phyloP scores from a whole-genome alignment of 2,113 vertebrate species.

The Myiopsitta monachus region DNA sequence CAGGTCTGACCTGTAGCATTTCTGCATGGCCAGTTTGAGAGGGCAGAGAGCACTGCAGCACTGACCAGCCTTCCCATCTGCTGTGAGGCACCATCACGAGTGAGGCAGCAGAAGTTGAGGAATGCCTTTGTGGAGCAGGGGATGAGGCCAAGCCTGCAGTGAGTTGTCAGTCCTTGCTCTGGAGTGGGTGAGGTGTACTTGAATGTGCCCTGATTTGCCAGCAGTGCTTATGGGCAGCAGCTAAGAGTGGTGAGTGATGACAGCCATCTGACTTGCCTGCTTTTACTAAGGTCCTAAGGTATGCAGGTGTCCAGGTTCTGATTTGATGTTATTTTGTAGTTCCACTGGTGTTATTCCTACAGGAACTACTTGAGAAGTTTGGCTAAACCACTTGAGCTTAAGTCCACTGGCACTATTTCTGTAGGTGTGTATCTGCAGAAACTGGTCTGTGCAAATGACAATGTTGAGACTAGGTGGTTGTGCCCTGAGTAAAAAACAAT shows the following conservation, averaged over 20 bases:
- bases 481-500: not conserved
- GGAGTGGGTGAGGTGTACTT: not conserved
- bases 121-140: not conserved
- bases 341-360: not conserved
- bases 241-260: not conserved
- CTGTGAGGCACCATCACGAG: not conserved
- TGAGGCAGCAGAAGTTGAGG: not conserved
- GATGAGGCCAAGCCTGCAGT: not conserved
- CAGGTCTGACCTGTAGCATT: not conserved
- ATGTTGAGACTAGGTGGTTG: rapidly evolving
- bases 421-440: not conserved
- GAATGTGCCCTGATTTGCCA: not conserved
- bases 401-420: not conserved
- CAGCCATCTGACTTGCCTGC: rapidly evolving
- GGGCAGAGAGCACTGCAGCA: not conserved
- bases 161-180: not conserved
- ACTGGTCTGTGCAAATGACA: not conserved
- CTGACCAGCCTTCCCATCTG: not conserved
- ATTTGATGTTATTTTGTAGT: not conserved
- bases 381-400: not conserved
- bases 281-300: not conserved
- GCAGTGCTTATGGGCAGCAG: rapidly evolving
- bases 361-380: not conserved
- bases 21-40: not conserved
- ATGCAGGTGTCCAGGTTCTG: not conserved